phyloP scores from a whole-genome alignment of 2,113 vertebrate genomes.

The Oreochromis tanganicae region DNA sequence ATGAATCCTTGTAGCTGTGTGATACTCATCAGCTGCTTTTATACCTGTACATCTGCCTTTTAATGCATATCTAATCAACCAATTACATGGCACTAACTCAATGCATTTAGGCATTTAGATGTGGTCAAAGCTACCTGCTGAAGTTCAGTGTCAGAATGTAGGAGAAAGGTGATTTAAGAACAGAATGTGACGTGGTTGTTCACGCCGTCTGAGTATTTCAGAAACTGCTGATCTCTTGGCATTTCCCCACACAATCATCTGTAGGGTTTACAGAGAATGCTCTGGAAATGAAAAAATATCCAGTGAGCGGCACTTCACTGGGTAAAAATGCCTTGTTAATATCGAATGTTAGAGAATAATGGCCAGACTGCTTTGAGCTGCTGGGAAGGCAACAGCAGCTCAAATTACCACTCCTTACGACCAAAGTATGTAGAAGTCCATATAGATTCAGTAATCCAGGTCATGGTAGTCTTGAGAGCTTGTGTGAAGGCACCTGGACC shows the following conservation, averaged over 20 bases:
- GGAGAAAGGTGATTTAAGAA: neutral
- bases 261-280: neutral
- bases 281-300: neutral
- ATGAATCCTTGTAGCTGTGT: neutral
- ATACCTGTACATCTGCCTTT: neutral
- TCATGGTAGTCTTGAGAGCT: neutral
- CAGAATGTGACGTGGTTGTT: neutral
- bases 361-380: neutral
- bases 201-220: neutral
- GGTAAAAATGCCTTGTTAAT: too few species aligned
- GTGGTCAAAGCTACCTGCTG: neutral
- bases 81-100: neutral
- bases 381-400: neutral
- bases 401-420: neutral
- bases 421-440: neutral
- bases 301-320: neutral
- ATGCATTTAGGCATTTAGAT: neutral
- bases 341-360: too few species aligned
- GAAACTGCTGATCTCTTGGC: neutral
- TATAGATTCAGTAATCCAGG: neutral
- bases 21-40: neutral
- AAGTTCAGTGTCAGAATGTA: neutral
- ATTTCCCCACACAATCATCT: neutral
- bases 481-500: neutral
- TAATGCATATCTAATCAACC: neutral